Evolutionary conservation across 2,888 invertebrate species (phyloP), one percentile per base, ranked within the genome.

Genomic region (Oscheius myriophilus): DNA sequence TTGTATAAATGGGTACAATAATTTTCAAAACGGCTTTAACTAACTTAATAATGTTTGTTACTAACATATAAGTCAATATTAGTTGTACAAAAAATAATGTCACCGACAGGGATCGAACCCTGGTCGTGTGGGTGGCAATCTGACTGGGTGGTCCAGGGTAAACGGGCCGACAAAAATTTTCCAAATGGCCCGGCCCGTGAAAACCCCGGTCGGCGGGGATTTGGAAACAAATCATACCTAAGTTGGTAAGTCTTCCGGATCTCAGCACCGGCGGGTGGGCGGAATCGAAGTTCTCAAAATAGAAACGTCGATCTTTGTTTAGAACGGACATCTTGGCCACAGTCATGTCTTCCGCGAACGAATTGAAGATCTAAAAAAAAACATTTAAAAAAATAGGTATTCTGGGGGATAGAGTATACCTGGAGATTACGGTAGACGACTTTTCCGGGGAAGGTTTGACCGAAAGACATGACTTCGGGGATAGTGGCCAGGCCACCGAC

Each of bases 401-500:
- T n/a, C n/a, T n/a, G n/a, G n/a, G n/a, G n/a, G n/a, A n/a, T n/a
- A n/a, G n/a, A 18, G 9, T 25, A 11, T 59, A 79, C 78, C 65
- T 80, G 77, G 0, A 80, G 71, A 6, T 71, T 73, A 39, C 79
- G 67, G 61, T 76, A 80, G 21, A 75, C 72, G 21, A 80, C 33
- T 70, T 73, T 71, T n/a, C 76, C 79, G 4, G 80, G 80, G 68
- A 73, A 75, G 0, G 75, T 71, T 18, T 68, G 62, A 26, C 80
- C 80, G 49, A 80, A 80, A 16, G 64, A 55, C 6, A 80, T 67
- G n/a, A 67, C 63, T 16, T 90, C 87, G 92, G 93, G 75, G 92
- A 93, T 73, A 93, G 93, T 90, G 93, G 93, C 84, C 92, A 92
- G 87, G 26, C 63, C 64, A 51, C 77, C 74, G 26, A 49, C 69